Base-by-base conservation (phyloP, 2,113 vertebrate species). In the Vicugna pacos region DNA sequence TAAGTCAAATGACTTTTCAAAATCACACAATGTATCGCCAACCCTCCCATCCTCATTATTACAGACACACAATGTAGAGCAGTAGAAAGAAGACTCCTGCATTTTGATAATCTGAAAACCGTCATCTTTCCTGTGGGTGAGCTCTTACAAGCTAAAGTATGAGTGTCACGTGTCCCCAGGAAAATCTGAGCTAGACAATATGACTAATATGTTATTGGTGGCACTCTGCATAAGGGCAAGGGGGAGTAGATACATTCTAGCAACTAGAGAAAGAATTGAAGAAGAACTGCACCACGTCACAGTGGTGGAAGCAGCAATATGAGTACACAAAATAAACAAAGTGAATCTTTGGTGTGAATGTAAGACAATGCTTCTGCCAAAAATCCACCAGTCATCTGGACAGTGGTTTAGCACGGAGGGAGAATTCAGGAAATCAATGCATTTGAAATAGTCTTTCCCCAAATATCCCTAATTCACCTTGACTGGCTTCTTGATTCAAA, bases 71-170 rank as follows among this genome's bases (percentile, higher is more conserved):
- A 85, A 54, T 11, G 0, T 6, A 14, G 2, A 48, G 0, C 8
- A 84, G 38, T 69, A 52, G 20, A 72, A 81, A 84, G 24, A 85
- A 58, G 28, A 58, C 22, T 26, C 46, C 13, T 56, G 2, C 0
- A 60, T 69, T 94, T 81, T 83, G 26, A 80, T 91, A 20, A 60
- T 86, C 56, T 94, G 24, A 1, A 48, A 90, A 48, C 22, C 22
- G n/a, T 65, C n/a, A 24, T 65, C 17, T 32, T 88, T 70, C 17
- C 20, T 56, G 4, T 81, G 15, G 46, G 6, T 77, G 42, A 94
- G 16, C 72, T 60, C 15, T 65, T 82, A 52, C 2, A 79, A 65
- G 15, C 0, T 87, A 76, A 70, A 58, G 38, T 73, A 54, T n/a
- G 56, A 92, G 6, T 48, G 30, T 15, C 20, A 56, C 8, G 32